Evolutionary conservation across 1,140 invertebrate species (phyloP), one percentile per base, ranked within the genome.

Genomic region (Diorhabda carinulata): DNA sequence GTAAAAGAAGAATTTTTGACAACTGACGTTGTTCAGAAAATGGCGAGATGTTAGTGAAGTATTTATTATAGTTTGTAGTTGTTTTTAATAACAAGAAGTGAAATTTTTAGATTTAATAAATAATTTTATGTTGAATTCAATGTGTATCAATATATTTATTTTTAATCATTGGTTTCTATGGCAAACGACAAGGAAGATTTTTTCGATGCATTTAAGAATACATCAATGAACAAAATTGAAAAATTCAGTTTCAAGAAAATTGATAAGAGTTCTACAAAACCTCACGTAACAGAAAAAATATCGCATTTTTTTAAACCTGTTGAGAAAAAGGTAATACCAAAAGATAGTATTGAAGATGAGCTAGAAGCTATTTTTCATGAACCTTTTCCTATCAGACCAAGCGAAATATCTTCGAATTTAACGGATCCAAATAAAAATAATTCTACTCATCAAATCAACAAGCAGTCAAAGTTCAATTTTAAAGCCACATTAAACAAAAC

Each of bases 221-320:
- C 64, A 60, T 60, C 64, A 5, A 9, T 75, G 4, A 56, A 62
- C 2, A 70, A 70, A 57, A 59, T 61, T 9, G 73, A 73, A 70
- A 70, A 66, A 43, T 76, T 76, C 59, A 61, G 65, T 71, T 76
- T 76, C 61, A 73, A 73, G 47, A 70, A 73, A 56, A 61, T 70
- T n/a, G 43, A 64, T 8, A 52, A n/a, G 4, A 52, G 4, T 4
- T 6, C 6, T 52, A 52, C 2, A 6, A 52, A 52, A 52, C n/a
- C 47, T 52, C 6, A 6, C n/a, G 47, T n/a, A 52, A 8, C 47
- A 52, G 47, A 52, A 52, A 52, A 6, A 52, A n/a, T 52, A 4
- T 52, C 47, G 47, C 47, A 52, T 52, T 52, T 52, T 52, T 40
- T 60, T 10, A 9, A 6, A 3, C 42, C 10, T 7, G 7, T 7